phyloP scores from a whole-genome alignment of 2,113 vertebrate species.

The Oncorhynchus clarkii region DNA sequence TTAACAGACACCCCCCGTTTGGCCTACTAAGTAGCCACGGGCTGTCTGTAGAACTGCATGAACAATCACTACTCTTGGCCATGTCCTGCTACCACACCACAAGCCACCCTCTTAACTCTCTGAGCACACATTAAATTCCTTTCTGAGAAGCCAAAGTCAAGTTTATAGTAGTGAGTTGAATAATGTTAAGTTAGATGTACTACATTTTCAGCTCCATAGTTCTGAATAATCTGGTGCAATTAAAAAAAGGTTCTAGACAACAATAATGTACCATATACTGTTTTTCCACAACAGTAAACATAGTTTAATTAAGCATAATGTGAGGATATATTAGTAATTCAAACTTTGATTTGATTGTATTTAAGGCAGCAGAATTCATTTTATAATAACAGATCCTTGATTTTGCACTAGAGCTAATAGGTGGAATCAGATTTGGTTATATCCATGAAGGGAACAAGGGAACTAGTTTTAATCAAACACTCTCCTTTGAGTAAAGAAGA shows the following conservation, averaged over 20 bases:
- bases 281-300: background rate
- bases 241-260: too few relatives aligned
- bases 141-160: too few relatives aligned
- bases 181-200: too few relatives aligned
- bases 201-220: too few relatives aligned
- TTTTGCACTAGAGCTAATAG: background rate
- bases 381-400: background rate
- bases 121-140: background rate
- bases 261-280: too few relatives aligned
- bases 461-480: background rate
- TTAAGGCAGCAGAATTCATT: background rate
- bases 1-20: slow-evolving; percentile 15
- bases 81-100: slow-evolving; percentile 7
- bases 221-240: too few relatives aligned
- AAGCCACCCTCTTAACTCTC: slow-evolving; percentile 26
- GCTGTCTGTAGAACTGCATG: slow-evolving; percentile 33
- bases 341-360: background rate
- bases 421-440: background rate
- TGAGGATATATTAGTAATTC: background rate
- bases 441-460: background rate
- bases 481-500: background rate
- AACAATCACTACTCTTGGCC: slow-evolving; percentile 18
- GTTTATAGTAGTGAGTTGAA: too few relatives aligned
- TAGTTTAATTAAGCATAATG: background rate
- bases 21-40: slow-evolving; percentile 23